A percentile compares a stretch with the other conserved stretches of the same genome.
Conservation (phyloP, 2,797 vertebrate genomes). For the Nothura maculosa region DNA sequence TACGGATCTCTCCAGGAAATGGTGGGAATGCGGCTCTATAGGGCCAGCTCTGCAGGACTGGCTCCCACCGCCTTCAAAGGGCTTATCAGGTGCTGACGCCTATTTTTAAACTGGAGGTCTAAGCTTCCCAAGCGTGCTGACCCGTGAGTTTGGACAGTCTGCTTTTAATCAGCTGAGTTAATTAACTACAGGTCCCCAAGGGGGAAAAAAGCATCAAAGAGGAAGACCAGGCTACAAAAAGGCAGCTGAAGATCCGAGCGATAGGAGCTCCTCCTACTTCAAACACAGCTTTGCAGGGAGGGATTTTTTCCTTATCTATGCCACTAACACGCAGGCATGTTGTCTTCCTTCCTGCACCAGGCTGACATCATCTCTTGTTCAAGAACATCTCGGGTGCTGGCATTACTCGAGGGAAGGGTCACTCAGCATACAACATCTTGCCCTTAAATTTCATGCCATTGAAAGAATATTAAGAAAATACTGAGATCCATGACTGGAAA, state of each 20-base stretch:
- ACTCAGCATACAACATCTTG: neutral
- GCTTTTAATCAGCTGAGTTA: slow-evolving; percentile 51
- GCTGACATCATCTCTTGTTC: slow-evolving; percentile 13
- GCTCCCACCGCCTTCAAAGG: slow-evolving; percentile 47
- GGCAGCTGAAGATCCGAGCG: slow-evolving; percentile 26
- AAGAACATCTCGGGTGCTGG: neutral
- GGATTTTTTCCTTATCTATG: slow-evolving; percentile 27
- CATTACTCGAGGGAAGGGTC: neutral
- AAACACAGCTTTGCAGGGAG: slow-evolving; percentile 37
- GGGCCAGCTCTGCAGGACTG: slow-evolving; percentile 3
- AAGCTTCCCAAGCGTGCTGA: slow-evolving; percentile 57
- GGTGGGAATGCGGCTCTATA: neutral
- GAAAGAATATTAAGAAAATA: neutral
- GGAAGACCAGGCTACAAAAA: slow-evolving; percentile 55
- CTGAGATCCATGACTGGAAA: neutral
- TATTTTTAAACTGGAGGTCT: slow-evolving; percentile 58
- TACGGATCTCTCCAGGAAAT: neutral
- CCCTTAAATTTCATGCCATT: neutral
- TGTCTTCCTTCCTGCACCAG: slow-evolving; percentile 44
- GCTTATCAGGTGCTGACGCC: slow-evolving; percentile 44
- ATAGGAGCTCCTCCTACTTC: slow-evolving; percentile 44
- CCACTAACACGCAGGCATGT: slow-evolving; percentile 4
- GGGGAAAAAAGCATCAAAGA: slow-evolving; percentile 41
- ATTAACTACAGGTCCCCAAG: slow-evolving; percentile 42
- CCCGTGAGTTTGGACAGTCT: slow-evolving; percentile 22